Percentiles rank a stretch among this genome's conserved stretches.
These are phyloP conservation scores for Trididemnum nubilum DNA, from an alignment of 23 tunicate species.

Conservation along the genomic window DNA sequence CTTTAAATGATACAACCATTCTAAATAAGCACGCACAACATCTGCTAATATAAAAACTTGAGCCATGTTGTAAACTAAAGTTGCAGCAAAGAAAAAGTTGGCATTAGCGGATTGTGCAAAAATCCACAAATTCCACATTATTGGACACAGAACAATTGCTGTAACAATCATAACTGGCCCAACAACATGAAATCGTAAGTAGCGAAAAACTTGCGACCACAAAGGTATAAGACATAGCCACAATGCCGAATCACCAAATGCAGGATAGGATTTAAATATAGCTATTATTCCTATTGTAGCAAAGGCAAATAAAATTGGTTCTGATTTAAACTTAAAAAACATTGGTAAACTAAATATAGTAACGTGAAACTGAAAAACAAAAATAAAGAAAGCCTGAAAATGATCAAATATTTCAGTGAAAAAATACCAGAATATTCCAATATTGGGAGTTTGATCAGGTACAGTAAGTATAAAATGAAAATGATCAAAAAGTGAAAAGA, in stretches of 20 bases:
- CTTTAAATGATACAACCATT: slow-evolving; percentile 54
- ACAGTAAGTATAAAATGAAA: slow-evolving; percentile 40
- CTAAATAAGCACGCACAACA: slow-evolving; percentile 51
- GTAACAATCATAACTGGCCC: slow-evolving; percentile 58
- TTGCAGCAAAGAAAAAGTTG: slow-evolving; percentile 90
- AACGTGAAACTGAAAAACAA: slow-evolving; percentile 80
- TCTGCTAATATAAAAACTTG: slow-evolving; percentile 70
- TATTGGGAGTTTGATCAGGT: slow-evolving; percentile 88
- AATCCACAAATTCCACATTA: slow-evolving; percentile 95
- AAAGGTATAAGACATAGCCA: slow-evolving; percentile 78
- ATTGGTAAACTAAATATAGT: slow-evolving; percentile 69
- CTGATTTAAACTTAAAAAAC: slow-evolving; percentile 61
- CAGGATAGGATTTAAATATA: slow-evolving; percentile 78
- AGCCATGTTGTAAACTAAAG: slow-evolving; percentile 64
- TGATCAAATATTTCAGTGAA: slow-evolving; percentile 92
- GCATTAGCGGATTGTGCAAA: slow-evolving; percentile 83
- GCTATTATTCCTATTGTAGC: slow-evolving; percentile 44
- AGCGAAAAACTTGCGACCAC: slow-evolving; percentile 71
- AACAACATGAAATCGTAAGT: slow-evolving; percentile 62
- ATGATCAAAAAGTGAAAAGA: not conserved
- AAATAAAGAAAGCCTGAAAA: slow-evolving; percentile 76
- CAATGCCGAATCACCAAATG: slow-evolving; percentile 70
- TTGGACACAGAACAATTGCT: slow-evolving; percentile 69
- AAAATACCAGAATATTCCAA: slow-evolving; percentile 95
- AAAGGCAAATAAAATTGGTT: slow-evolving; percentile 67